A percentile compares a stretch with the other conserved stretches of the same genome.
Evolutionary conservation across 2,888 invertebrate species (phyloP).

Genomic region (Cephus runcator): DNA sequence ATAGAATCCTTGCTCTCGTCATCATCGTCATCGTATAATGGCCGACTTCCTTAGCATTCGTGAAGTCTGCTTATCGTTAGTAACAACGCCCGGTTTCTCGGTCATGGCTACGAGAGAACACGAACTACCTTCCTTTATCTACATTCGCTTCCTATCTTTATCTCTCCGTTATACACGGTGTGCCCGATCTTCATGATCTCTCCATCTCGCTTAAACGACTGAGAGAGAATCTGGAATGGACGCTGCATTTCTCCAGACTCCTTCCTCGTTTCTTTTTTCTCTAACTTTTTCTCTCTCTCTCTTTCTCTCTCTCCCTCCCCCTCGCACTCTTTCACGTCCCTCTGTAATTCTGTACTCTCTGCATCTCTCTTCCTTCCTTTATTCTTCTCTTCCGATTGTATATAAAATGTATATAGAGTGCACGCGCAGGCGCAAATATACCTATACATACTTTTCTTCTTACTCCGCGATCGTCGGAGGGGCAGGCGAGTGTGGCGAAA

Average conservation of each 20-base stretch:
- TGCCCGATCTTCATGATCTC: not conserved
- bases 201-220: not conserved
- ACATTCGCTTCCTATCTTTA: conserved; percentile 4
- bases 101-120: conserved; percentile 49
- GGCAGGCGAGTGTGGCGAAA: conserved; percentile 28
- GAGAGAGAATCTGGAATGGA: not conserved
- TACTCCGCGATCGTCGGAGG: not conserved
- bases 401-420: not conserved
- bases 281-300: not conserved
- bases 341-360: not conserved
- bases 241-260: not conserved
- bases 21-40: conserved; percentile 7
- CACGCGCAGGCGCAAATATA: not conserved
- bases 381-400: not conserved
- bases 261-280: not conserved
- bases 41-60: conserved; percentile 42
- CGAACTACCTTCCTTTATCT: not conserved
- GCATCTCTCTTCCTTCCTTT: not conserved
- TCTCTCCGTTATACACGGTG: conserved; percentile 3
- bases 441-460: conserved; percentile 9
- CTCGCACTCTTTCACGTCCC: not conserved
- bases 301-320: not conserved
- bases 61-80: conserved; percentile 27
- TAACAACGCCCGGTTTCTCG: conserved; percentile 53
- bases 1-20: not conserved